Evolutionary conservation across 2,113 vertebrate genomes (phyloP), one percentile per base, ranked within the genome.

Genomic region (Caretta caretta): DNA sequence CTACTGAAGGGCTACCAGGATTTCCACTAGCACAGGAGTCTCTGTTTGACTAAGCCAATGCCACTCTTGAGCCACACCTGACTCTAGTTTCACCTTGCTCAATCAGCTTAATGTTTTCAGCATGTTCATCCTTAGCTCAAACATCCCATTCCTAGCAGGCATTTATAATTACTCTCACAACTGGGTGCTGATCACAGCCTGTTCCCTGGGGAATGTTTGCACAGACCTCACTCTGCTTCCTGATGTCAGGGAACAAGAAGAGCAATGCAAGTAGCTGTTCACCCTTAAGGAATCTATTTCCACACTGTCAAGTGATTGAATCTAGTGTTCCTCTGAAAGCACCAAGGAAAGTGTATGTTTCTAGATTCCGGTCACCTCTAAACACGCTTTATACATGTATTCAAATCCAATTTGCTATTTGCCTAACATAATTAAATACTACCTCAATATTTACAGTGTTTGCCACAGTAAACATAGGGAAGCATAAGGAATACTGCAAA

Each of bases 321-420:
- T 90, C 93, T 93, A 95, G 48, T 92, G 69, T 93, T 94, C 89
- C 95, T 80, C 87, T 92, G 90, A 84, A 95, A 91, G 79, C 49
- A 93, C 86, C 72, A 93, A 81, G n/a, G 90, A 93, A 94, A 97
- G 76, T 42, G 95, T 92, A 84, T 84, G 88, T 93, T 94, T 97
- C 79, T 94, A 82, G 84, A 85, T 96, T 91, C 69, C 93, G 22
- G 72, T 86, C 51, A 84, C 54, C 90, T 87, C 27, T 89, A 93
- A 75, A 62, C 35, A 38, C 53, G 95, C 59, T 93, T 94, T 62
- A 50, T 88, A 94, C 59, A 10, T 94, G 51, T 86, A 53, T 83
- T 93, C 78, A 93, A 88, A 78, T 56, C 35, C 91, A 35, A 62
- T 82, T 88, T 86, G 50, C 53, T 93, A 84, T 92, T 84, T 89